Percentiles rank a stretch among this genome's conserved stretches.
These are phyloP conservation scores for Sciurus vulgaris DNA, from an alignment of 2,797 vertebrate genomes.

Conservation along the genomic window DNA sequence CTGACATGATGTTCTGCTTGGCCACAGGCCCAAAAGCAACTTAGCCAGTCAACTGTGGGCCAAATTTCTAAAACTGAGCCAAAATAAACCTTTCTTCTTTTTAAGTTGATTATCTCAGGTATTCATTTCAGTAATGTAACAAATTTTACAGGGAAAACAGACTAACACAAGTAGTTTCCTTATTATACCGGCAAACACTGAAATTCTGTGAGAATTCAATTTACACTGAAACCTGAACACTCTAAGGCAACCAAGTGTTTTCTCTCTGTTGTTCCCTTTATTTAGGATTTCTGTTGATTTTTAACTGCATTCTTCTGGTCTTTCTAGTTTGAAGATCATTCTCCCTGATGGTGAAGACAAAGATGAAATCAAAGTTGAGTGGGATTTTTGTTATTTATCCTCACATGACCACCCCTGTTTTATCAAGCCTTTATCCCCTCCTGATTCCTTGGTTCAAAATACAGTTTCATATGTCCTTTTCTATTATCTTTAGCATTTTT, in stretches of 20 bases:
- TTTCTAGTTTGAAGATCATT: neutral
- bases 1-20: neutral
- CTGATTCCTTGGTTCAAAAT: neutral
- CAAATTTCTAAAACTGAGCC: neutral
- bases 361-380: neutral
- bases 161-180: neutral
- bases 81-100: neutral
- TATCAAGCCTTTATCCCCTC: neutral
- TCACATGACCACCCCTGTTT: neutral
- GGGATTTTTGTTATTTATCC: neutral
- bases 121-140: neutral
- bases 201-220: conserved; percentile 34
- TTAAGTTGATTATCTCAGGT: neutral
- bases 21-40: neutral
- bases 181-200: neutral
- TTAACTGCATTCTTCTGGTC: neutral
- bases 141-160: neutral
- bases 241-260: neutral
- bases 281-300: neutral
- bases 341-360: conserved; percentile 1
- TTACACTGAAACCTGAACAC: neutral
- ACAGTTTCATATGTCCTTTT: neutral
- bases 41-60: neutral
- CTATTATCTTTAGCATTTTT: conserved; percentile 26
- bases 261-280: neutral